Base-by-base conservation (phyloP, 2,797 vertebrate genomes). In the Betta splendens region DNA sequence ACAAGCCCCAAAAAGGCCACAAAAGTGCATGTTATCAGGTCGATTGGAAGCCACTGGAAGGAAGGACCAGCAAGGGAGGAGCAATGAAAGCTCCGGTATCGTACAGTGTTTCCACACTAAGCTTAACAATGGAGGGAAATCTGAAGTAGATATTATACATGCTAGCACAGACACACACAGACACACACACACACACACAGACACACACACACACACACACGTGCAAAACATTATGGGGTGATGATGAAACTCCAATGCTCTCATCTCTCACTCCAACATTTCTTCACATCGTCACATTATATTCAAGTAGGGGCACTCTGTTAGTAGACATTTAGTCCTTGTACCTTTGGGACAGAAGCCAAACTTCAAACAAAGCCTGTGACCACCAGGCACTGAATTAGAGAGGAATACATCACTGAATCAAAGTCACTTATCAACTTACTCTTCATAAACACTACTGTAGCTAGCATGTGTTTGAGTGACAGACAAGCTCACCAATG, bases 1-100 rank as follows among this genome's bases (percentile, higher is more conserved):
- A 86, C 86, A 90, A 75, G 85, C 90, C 79, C 57, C 21, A 72
- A 85, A n/a, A 91, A 93, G 92, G 93, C 92, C 91, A 92, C 91
- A 91, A 89, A 94, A 96, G 94, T 96, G 92, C 94, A 92, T 92
- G 79, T 85, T 86, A 83, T 84, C 72, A 72, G 89, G 57, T 92
- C 77, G 85, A 85, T 89, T 73, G 86, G 85, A 91, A 95, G 90
- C 87, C 90, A 92, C 79, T 91, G 88, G 75, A 79, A 69, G 77
- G 78, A 68, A 73, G 61, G 55, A 80, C 60, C 25, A 62, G 54
- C 51, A 25, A 21, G 42, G 60, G 47, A 73, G 55, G 23, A 69
- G 39, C 56, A 75, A 43, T 33, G 45, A 45, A 61, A 40, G 31
- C 63, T 67, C 32, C 38, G 13, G 23, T 31, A 9, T 52, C 18